phyloP scores from a whole-genome alignment of 2,888 invertebrate genomes.

The Rhodophaea formosa region DNA sequence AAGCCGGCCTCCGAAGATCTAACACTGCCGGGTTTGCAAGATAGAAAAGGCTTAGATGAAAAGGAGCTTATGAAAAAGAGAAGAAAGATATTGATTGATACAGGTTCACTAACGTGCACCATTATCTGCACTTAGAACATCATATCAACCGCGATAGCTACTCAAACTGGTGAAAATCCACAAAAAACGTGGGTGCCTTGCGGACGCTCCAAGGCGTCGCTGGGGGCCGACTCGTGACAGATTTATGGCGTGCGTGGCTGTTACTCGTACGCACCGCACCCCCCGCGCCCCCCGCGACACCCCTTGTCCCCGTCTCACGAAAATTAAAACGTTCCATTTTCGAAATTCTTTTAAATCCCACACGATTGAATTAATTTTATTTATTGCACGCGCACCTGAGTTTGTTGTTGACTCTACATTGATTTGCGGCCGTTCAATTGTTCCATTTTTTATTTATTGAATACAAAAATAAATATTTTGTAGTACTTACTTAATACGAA shows the following conservation, averaged over 20 bases:
- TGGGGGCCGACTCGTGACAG: conserved; percentile 66
- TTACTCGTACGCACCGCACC: conserved; percentile 53
- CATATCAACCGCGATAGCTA: neutral
- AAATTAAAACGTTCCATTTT: conserved; percentile 66
- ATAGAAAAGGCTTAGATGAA: no score
- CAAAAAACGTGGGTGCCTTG: conserved; percentile 43
- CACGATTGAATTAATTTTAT: conserved; percentile 48
- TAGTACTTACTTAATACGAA: neutral
- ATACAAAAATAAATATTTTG: conserved; percentile 16
- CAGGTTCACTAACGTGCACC: neutral
- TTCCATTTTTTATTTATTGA: conserved; percentile 18
- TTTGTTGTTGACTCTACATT: conserved; percentile 34
- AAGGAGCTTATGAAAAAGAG: no score
- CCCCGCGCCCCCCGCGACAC: conserved; percentile 27
- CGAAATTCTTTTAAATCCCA: conserved; percentile 53
- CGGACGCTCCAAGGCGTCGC: conserved; percentile 60
- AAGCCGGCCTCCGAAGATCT: no score
- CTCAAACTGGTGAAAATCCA: conserved; percentile 27
- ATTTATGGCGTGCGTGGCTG: conserved; percentile 71
- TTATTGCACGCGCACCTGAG: conserved; percentile 37
- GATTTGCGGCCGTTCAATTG: conserved; percentile 20
- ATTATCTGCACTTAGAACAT: neutral
- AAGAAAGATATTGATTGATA: no score
- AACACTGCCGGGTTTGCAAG: no score
- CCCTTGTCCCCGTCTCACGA: conserved; percentile 46